These are phyloP conservation scores for Eudyptes chrysolophus DNA, from an alignment of 2,113 vertebrate genomes.

Conservation along the genomic window DNA sequence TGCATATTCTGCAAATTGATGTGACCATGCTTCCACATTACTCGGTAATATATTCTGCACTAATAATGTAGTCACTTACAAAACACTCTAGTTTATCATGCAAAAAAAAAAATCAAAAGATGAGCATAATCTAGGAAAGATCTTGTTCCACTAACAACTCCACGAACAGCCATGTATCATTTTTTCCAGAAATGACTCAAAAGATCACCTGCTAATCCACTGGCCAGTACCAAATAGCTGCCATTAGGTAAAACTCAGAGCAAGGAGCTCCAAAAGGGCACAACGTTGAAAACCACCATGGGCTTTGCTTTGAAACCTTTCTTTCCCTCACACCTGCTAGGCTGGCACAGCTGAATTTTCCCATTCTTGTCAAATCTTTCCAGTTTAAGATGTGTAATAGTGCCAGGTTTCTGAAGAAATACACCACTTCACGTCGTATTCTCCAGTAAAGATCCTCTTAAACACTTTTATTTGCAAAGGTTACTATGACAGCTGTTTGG, in stretches of 20 bases:
- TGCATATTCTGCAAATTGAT: not conserved
- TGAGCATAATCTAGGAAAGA: not conserved
- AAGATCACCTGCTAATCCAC: not conserved
- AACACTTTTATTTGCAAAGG: conserved; percentile 40
- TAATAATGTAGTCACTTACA: not conserved
- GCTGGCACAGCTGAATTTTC: not conserved
- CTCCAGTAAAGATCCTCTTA: not conserved
- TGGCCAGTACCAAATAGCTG: not conserved
- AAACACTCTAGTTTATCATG: not conserved
- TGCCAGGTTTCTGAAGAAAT: conserved; percentile 27
- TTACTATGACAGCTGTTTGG: conserved; percentile 22
- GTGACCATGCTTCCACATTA: not conserved
- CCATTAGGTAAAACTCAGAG: not conserved
- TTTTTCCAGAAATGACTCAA: conserved; percentile 29
- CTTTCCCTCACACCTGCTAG: not conserved
- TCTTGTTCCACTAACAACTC: conserved; percentile 5
- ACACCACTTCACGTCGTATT: not conserved
- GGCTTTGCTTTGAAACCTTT: not conserved
- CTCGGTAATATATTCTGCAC: not conserved
- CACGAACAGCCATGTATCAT: not conserved
- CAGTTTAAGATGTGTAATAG: conserved; percentile 18
- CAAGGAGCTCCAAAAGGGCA: not conserved
- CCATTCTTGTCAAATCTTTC: conserved; percentile 17
- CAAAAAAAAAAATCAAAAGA: not conserved
- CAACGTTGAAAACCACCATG: not conserved